These are phyloP conservation scores for Orthonevra nobilis DNA, from an alignment of 2,888 invertebrate species.

Conservation along the genomic window DNA sequence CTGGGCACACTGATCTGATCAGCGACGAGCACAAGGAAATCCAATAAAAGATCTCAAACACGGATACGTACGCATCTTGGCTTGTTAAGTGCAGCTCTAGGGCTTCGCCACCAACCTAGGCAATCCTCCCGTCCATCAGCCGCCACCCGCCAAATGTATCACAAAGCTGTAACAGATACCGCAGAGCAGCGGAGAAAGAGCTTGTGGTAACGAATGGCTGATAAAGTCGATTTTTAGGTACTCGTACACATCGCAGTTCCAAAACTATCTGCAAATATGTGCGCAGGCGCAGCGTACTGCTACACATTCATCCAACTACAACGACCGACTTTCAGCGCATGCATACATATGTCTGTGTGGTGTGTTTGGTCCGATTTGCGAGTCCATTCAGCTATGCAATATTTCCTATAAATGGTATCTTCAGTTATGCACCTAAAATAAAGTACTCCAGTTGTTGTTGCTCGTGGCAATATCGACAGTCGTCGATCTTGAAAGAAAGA, in stretches of 20 bases:
- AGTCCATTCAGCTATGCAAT: constrained; percentile 66
- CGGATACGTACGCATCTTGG: constrained; percentile 68
- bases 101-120: constrained; percentile 55
- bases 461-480: constrained; percentile 64
- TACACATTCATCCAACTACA: constrained; percentile 54
- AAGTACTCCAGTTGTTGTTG: constrained; percentile 70
- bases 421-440: constrained; percentile 70
- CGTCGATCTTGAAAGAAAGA: constrained; percentile 51
- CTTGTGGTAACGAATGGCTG: constrained; percentile 59
- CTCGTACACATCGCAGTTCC: constrained; percentile 40
- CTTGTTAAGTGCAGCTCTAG: constrained; percentile 69
- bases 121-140: background rate
- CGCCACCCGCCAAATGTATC: too few relatives aligned
- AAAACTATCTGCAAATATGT: constrained; percentile 57
- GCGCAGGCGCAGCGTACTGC: constrained; percentile 36
- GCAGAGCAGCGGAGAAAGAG: constrained; percentile 30
- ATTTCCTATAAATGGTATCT: constrained; percentile 71
- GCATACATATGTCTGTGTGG: constrained; percentile 37
- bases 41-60: constrained; percentile 70
- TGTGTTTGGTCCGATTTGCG: constrained; percentile 56
- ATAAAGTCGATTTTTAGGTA: constrained; percentile 64
- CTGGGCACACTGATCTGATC: constrained; percentile 57
- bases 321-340: constrained; percentile 59
- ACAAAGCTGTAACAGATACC: constrained; percentile 59
- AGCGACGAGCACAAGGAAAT: constrained; percentile 62